A percentile compares a stretch with the other conserved stretches of the same genome.
These are phyloP conservation scores for Ectemnius cavifrons DNA, from an alignment of 2,888 invertebrate species.

Conservation along the genomic window DNA sequence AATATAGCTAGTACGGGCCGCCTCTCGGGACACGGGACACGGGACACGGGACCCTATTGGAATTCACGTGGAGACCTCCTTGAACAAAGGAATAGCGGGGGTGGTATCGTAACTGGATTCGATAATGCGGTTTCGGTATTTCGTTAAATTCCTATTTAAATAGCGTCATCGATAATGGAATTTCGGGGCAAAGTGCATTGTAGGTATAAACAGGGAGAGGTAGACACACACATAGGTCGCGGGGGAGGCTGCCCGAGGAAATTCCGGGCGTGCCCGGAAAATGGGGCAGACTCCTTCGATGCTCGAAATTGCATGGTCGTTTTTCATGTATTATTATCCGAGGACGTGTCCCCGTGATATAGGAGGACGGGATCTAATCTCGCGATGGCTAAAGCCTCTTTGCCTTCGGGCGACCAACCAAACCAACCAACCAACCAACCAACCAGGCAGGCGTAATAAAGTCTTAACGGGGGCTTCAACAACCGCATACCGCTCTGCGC, in stretches of 20 bases:
- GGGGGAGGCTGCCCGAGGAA: neutral
- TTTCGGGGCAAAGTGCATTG: conserved; percentile 23
- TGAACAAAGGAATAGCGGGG: neutral
- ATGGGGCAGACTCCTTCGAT: conserved; percentile 9
- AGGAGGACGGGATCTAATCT: neutral
- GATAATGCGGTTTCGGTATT: conserved; percentile 28
- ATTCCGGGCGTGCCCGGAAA: conserved; percentile 43
- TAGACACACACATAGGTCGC: too few species aligned
- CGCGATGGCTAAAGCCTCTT: neutral
- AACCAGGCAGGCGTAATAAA: neutral
- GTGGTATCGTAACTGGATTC: neutral
- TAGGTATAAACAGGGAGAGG: conserved; percentile 25
- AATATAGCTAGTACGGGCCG: neutral
- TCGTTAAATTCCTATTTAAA: conserved; percentile 39
- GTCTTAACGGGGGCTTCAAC: neutral
- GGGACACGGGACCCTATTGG: neutral
- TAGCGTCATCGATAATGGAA: conserved; percentile 32
- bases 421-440: neutral
- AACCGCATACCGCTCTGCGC: too few species aligned
- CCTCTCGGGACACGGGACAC: neutral
- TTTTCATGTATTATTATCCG: conserved; percentile 1
- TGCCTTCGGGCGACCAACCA: neutral
- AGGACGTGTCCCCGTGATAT: neutral
- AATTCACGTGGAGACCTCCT: neutral
- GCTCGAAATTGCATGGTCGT: neutral